Evolutionary conservation across 2,113 vertebrate species (phyloP).

Genomic region (Lycocorax pyrrhopterus): DNA sequence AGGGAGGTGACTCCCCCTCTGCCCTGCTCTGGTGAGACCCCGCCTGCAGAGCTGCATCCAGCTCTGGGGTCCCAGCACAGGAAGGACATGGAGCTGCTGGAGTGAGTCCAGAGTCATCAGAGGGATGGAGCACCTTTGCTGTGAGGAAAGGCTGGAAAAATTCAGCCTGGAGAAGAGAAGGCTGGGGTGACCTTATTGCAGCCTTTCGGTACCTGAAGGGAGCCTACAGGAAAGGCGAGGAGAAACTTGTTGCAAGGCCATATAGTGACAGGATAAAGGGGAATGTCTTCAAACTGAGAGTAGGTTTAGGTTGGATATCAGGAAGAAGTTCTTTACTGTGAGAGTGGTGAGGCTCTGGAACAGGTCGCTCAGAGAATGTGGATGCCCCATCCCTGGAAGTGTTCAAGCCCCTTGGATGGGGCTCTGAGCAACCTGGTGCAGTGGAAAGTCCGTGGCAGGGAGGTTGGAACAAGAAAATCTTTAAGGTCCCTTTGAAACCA

Average conservation of each 20-base stretch:
- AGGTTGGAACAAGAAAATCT: neutral
- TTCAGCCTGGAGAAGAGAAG: neutral
- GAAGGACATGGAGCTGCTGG: neutral
- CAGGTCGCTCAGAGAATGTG: neutral
- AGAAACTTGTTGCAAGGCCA: neutral
- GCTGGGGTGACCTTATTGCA: no score
- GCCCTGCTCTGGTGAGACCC: neutral
- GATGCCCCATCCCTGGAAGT: no score
- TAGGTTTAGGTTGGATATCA: neutral
- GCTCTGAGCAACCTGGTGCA: no score
- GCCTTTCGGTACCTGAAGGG: no score
- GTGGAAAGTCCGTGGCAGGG: neutral
- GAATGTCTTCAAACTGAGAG: neutral
- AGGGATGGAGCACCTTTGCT: neutral
- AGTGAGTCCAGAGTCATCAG: neutral
- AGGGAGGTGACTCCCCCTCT: neutral
- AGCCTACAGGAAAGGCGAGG: neutral
- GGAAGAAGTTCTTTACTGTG: neutral
- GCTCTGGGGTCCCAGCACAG: neutral
- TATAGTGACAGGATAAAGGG: neutral
- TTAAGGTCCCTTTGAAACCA: neutral
- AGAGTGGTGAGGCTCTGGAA: neutral
- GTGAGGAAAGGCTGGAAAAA: neutral
- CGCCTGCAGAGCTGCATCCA: neutral
- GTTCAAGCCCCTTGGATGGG: neutral